These are phyloP conservation scores for Meandrusa payeni DNA, from an alignment of 2,888 invertebrate species.

Conservation along the genomic window DNA sequence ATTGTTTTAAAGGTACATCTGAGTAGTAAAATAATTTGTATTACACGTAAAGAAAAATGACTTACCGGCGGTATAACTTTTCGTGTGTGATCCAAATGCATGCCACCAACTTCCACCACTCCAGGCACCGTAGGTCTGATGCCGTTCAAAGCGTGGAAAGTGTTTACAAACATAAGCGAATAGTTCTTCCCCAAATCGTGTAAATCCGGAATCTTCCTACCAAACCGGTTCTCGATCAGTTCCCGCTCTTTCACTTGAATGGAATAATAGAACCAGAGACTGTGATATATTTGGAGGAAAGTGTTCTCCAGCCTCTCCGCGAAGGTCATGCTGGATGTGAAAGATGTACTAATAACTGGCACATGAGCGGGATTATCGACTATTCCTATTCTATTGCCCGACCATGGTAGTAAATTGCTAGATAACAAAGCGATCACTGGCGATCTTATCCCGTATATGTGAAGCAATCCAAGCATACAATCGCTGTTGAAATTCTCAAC, in stretches of 20 bases:
- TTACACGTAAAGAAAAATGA: slow-evolving; percentile 13
- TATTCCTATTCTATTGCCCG: slow-evolving; percentile 61
- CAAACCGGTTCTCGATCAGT: slow-evolving; percentile 46
- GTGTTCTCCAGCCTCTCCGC: slow-evolving; percentile 68
- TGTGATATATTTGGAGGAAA: slow-evolving; percentile 45
- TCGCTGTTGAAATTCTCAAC: slow-evolving; percentile 84
- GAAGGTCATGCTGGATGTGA: slow-evolving; percentile 71
- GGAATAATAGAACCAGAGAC: slow-evolving; percentile 45
- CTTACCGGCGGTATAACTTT: slow-evolving; percentile 51
- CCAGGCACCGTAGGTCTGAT: slow-evolving; percentile 65
- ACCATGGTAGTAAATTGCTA: slow-evolving; percentile 81
- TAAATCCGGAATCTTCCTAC: slow-evolving; percentile 61
- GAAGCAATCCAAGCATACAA: slow-evolving; percentile 61
- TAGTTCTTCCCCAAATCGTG: slow-evolving; percentile 60
- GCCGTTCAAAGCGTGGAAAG: slow-evolving; percentile 73
- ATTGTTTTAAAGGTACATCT: no score
- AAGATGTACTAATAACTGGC: slow-evolving; percentile 75
- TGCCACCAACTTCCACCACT: slow-evolving; percentile 76
- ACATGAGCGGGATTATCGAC: slow-evolving; percentile 76
- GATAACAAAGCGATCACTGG: slow-evolving; percentile 81
- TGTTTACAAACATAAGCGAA: slow-evolving; percentile 73
- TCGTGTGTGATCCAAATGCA: slow-evolving; percentile 53
- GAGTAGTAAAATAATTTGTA: no score
- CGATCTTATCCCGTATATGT: slow-evolving; percentile 50
- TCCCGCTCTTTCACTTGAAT: slow-evolving; percentile 38